Conservation (phyloP, 2,797 vertebrate genomes). For the Denticeps clupeoides region DNA sequence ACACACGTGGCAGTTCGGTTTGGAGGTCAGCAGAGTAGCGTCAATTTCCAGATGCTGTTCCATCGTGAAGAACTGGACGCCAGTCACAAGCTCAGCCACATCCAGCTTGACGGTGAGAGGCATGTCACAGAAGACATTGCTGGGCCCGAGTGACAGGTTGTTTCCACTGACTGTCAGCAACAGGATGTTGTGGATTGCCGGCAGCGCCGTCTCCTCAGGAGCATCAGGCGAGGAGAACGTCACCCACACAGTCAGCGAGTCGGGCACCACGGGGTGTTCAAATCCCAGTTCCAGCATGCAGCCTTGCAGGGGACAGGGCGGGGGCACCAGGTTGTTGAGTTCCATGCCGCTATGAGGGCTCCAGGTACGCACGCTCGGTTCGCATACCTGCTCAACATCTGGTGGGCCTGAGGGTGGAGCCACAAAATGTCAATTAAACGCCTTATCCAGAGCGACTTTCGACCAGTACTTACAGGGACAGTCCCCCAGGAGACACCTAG, state of each 20-base stretch:
- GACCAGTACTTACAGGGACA: too few species aligned
- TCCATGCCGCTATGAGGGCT: slow-evolving; percentile 79
- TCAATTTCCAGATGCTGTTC: slow-evolving; percentile 94
- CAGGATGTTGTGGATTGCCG: slow-evolving; percentile 85
- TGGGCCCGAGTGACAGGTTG: slow-evolving; percentile 83
- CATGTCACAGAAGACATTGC: slow-evolving; percentile 86
- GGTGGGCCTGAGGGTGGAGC: slow-evolving; percentile 75
- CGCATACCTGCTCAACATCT: slow-evolving; percentile 91
- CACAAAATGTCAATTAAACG: neutral
- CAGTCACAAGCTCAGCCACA: slow-evolving; percentile 72
- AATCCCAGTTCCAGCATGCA: slow-evolving; percentile 95
- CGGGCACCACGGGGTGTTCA: slow-evolving; percentile 69
- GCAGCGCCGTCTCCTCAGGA: slow-evolving; percentile 75
- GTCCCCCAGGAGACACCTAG: too few species aligned
- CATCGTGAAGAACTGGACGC: slow-evolving; percentile 91
- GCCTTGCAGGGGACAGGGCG: slow-evolving; percentile 83
- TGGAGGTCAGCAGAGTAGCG: slow-evolving; percentile 82
- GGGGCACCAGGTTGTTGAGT: slow-evolving; percentile 63
- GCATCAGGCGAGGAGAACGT: slow-evolving; percentile 84
- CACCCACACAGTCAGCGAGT: slow-evolving; percentile 89
- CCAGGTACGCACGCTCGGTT: slow-evolving; percentile 93
- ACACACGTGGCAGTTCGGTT: slow-evolving; percentile 65
- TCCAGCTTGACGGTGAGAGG: slow-evolving; percentile 82
- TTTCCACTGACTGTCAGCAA: slow-evolving; percentile 74
- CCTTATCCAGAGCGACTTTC: neutral